Evolutionary conservation across 2,797 vertebrate species (phyloP), one percentile per base, ranked within the genome.

Genomic region (Schizothorax lantsangensis): DNA sequence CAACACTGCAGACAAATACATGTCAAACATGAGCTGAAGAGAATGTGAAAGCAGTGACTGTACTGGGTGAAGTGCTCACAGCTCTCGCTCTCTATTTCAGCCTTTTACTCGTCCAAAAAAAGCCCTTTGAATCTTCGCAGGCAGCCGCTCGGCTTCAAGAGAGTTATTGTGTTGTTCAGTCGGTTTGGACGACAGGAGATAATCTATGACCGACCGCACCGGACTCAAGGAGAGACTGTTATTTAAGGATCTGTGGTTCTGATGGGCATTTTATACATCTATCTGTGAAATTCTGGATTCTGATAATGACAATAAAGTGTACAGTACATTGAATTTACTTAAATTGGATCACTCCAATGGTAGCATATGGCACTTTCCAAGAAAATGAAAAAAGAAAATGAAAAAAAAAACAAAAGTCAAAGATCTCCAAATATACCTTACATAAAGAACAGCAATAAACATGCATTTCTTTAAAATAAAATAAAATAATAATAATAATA

Each of bases 121-220:
- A 92, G 87, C 92, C 88, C 78, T 80, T 87, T 85, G 68, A 81
- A 43, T 88, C 88, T 84, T 90, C 2, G 26, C 78, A 45, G 88
- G 57, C 88, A 87, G 89, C 75, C 77, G 10, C 45, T 12, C 6
- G 87, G 91, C 90, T 90, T 80, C 52, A 59, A 84, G 84, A 80
- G 89, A 91, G 90, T 92, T 93, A 91, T 90, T 92, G 89, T 90
- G 89, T 88, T 49, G 87, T 88, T 84, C n/a, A 57, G 69, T 88
- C 66, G 83, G 88, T 86, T 92, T 88, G 69, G 84, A 85, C 64
- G 73, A 68, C 66, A 82, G 75, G 87, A 89, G 89, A 90, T 89
- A 89, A 87, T 91, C 43, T 87, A 84, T 80, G 86, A 88, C 59
- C 43, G 54, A 64, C 82, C 73, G 21, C 38, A 19, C 11, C 30